Conservation (phyloP, 1,140 invertebrate species). For the Ladona fulva region DNA sequence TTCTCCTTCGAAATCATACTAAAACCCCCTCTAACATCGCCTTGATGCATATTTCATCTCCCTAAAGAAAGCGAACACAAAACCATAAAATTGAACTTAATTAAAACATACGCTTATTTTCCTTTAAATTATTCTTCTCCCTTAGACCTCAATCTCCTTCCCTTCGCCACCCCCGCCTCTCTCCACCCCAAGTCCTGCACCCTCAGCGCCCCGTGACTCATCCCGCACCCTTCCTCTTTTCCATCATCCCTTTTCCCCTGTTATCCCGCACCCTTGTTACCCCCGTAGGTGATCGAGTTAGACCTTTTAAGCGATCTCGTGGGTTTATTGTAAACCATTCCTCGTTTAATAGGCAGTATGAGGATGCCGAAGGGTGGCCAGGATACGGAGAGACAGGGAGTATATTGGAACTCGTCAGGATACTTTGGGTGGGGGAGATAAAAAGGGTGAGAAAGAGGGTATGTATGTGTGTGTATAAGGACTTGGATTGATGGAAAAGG, state of each 20-base stretch:
- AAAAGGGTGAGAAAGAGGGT: background rate
- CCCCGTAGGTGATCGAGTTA: background rate
- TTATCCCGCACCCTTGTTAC: background rate
- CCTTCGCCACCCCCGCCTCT: background rate
- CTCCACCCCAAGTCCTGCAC: background rate
- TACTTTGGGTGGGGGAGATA: background rate
- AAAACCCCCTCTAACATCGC: too few species aligned
- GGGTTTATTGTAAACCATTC: conserved; percentile 9
- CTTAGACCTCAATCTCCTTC: background rate
- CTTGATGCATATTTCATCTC: too few species aligned
- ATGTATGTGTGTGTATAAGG: background rate
- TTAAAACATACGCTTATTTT: background rate
- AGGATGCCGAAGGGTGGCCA: background rate
- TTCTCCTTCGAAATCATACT: too few species aligned
- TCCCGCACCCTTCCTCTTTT: background rate
- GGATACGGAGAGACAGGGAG: background rate
- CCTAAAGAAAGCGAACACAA: background rate
- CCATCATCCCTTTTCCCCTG: background rate
- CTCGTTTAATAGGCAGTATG: background rate
- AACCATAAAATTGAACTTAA: background rate
- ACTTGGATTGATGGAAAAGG: too few species aligned
- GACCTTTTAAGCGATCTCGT: background rate
- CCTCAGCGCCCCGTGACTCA: background rate
- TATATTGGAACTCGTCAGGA: background rate
- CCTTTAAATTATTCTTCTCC: background rate